A percentile compares a stretch with the other conserved stretches of the same genome.
phyloP scores from a whole-genome alignment of 2,113 vertebrate species.

The Odontophorus gujanensis region DNA sequence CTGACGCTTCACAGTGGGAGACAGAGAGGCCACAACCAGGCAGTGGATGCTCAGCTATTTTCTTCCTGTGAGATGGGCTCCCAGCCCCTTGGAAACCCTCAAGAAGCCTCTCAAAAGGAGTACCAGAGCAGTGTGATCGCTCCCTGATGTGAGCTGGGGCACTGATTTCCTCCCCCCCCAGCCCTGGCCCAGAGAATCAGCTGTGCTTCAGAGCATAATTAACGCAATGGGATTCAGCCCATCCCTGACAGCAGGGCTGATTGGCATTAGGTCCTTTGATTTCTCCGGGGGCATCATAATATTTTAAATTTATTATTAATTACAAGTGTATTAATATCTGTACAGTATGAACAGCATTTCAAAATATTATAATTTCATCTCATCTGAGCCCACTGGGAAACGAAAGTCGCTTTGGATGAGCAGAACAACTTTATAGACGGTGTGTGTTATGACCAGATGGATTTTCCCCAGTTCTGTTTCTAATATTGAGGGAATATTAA shows the following conservation, averaged over 20 bases:
- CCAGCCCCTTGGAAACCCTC: conserved; percentile 3
- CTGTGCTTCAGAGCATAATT: conserved; percentile 1
- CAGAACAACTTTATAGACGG: conserved; percentile 49
- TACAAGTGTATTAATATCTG: conserved; percentile 51
- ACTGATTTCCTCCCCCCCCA: neutral
- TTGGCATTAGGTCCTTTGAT: conserved; percentile 45
- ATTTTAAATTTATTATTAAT: conserved; percentile 61
- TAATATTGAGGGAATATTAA: conserved; percentile 51
- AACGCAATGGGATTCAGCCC: neutral
- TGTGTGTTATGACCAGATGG: conserved; percentile 38
- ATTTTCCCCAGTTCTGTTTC: conserved; percentile 48
- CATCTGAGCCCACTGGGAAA: accelerated
- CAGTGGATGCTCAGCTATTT: neutral
- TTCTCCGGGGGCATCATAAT: conserved; percentile 40
- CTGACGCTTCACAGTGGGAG: neutral
- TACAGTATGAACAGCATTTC: conserved; percentile 50
- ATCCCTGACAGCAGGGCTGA: neutral
- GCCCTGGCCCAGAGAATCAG: neutral
- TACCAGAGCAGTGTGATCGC: neutral
- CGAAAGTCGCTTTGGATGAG: conserved; percentile 28
- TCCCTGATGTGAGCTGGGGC: neutral
- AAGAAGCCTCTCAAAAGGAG: neutral
- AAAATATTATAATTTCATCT: conserved; percentile 53
- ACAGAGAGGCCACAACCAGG: neutral
- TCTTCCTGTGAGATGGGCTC: conserved; percentile 40